A percentile compares a stretch with the other conserved stretches of the same genome.
These are phyloP conservation scores for Coturnix japonica DNA, from an alignment of 2,113 vertebrate genomes.

Conservation along the genomic window DNA sequence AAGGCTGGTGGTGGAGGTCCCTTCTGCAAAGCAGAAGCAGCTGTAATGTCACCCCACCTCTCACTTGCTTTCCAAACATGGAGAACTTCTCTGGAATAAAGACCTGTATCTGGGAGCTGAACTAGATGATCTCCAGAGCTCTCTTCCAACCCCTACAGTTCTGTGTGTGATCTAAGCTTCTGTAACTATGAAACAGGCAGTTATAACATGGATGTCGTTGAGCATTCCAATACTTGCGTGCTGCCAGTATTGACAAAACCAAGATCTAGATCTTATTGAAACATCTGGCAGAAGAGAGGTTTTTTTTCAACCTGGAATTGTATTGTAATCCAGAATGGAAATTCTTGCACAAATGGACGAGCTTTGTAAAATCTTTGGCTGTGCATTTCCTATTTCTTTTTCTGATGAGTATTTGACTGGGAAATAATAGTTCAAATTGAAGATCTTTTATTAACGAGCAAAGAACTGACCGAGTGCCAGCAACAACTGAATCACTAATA, in stretches of 20 bases:
- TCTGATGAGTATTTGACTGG: not conserved
- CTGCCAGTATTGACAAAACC: not conserved
- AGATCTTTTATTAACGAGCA: conserved; percentile 47
- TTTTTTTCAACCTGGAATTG: not conserved
- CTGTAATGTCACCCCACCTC: not conserved
- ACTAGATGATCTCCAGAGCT: not conserved
- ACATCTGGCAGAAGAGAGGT: not conserved
- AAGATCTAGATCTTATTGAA: not conserved
- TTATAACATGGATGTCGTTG: not conserved
- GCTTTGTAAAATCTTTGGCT: not conserved
- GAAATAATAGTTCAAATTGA: conserved; percentile 53
- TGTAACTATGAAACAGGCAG: not conserved
- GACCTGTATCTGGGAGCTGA: not conserved
- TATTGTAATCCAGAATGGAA: not conserved
- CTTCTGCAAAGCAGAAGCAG: not conserved
- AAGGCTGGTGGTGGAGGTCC: not conserved
- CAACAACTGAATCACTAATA: conserved; percentile 50
- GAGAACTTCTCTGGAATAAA: not conserved
- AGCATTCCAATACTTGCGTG: not conserved
- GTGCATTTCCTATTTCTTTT: not conserved
- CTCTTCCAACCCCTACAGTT: too few species aligned
- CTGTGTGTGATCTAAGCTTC: not conserved
- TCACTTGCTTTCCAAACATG: not conserved
- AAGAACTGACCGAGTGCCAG: conserved; percentile 58
- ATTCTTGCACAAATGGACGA: not conserved